Percentiles rank a stretch among this genome's conserved stretches.
Conservation (phyloP, 1,140 invertebrate genomes). For the Halictus rubicundus region DNA sequence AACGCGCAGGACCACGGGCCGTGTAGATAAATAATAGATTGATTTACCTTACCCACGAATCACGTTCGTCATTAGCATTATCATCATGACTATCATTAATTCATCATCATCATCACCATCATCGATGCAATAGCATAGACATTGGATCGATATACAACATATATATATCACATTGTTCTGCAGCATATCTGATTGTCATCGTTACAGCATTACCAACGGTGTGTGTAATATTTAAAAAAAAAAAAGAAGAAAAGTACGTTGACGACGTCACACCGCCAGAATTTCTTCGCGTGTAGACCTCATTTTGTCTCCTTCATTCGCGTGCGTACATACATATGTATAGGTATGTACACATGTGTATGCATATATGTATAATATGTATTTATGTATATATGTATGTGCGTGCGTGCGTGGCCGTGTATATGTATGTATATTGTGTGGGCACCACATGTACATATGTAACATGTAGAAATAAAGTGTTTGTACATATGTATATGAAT, state of each 20-base stretch:
- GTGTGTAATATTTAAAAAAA: constrained; percentile 36
- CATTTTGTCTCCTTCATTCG: constrained; percentile 38
- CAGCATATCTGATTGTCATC: constrained; percentile 51
- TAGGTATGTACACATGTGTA: not conserved
- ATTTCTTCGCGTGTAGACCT: constrained; percentile 53
- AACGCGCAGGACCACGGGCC: constrained; percentile 4
- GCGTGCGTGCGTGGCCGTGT: too few species aligned
- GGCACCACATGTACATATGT: not conserved
- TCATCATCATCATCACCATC: constrained; percentile 42
- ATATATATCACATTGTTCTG: constrained; percentile 36
- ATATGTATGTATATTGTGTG: too few species aligned
- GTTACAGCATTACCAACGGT: constrained; percentile 52
- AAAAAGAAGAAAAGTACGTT: not conserved
- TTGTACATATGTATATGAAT: not conserved
- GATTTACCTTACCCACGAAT: constrained; percentile 64
- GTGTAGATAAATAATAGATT: constrained; percentile 54
- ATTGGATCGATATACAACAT: constrained; percentile 43
- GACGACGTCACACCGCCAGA: constrained; percentile 35
- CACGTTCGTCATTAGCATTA: constrained; percentile 62
- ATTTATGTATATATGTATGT: not conserved
- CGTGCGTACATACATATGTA: constrained; percentile 13
- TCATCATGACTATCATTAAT: constrained; percentile 61
- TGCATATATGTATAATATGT: not conserved
- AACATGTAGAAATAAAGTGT: not conserved
- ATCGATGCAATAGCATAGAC: constrained; percentile 61